These are phyloP conservation scores for Xestoiulus laeticollis DNA, from an alignment of 2,888 invertebrate species.

Conservation along the genomic window DNA sequence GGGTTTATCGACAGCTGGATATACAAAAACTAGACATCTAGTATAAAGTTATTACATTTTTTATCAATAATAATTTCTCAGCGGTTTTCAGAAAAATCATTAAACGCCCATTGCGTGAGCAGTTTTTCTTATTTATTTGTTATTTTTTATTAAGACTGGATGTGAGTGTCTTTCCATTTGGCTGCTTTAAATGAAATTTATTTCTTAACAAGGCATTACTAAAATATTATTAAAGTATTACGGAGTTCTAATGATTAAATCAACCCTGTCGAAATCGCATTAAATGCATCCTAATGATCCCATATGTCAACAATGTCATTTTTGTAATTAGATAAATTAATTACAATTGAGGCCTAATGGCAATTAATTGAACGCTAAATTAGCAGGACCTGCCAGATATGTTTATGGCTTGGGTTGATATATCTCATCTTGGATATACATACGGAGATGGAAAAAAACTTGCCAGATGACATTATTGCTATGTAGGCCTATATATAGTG, in stretches of 20 bases:
- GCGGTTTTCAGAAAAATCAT: neutral
- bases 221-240: neutral
- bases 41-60: no score
- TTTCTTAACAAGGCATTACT: neutral
- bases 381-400: neutral
- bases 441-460: neutral
- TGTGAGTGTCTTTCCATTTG: neutral
- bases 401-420: slow-evolving; percentile 6
- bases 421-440: neutral
- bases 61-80: no score
- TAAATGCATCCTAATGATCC: neutral
- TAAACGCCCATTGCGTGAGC: neutral
- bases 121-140: no score
- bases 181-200: neutral
- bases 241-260: neutral
- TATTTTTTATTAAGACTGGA: no score
- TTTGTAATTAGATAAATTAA: slow-evolving; percentile 25
- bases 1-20: no score
- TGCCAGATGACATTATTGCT: neutral
- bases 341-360: neutral
- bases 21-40: no score
- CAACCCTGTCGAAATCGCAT: neutral
- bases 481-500: neutral
- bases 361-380: neutral
- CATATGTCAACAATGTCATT: neutral